Base-by-base conservation (phyloP, 2,888 invertebrate genomes). In the Mythimna lalbum region DNA sequence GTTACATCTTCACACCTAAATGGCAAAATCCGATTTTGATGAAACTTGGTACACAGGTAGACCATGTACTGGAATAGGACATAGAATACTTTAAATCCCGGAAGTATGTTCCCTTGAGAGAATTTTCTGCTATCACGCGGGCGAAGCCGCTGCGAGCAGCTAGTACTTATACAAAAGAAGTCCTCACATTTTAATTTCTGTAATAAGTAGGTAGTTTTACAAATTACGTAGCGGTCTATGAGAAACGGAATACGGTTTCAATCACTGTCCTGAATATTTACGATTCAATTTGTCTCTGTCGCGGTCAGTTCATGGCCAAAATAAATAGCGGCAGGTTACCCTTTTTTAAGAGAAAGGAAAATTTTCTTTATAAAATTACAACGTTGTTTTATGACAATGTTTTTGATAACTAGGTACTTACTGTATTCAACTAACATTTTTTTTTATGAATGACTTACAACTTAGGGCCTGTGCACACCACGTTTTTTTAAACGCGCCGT, bases 241-340 rank as follows among this genome's bases (percentile, higher is more conserved):
- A 12, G 43, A 53, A 21, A 49, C 23, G 19, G 53, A 53, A 50
- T 23, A 43, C 52, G 21, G 63, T 61, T 73, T 73, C 68, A 79
- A 74, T 79, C 80, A 65, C 36, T 69, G 53, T 65, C 64, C 36
- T 62, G 50, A 75, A 68, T 74, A 64, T 78, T 69, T 62, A 33
- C 50, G 62, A 55, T 78, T 62, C 62, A 10, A 75, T 80, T 80
- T 47, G 55, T 78, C 80, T 63, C 9, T 23, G 62, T 65, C 61
- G 17, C n/a, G 52, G 75, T 63, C 59, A 75, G 61, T 62, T 52
- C 36, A 36, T 31, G 53, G 49, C 21, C 10, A 14, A n/a, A 39
- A 52, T 23, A 12, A 23, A 61, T 65, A 19, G 19, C 12, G 21
- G 53, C 59, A 43, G 4, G 36, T 50, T 47, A 56, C 52, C 23